Evolutionary conservation across 2,113 vertebrate species (phyloP).

Genomic region (Pollimyrus isidori): DNA sequence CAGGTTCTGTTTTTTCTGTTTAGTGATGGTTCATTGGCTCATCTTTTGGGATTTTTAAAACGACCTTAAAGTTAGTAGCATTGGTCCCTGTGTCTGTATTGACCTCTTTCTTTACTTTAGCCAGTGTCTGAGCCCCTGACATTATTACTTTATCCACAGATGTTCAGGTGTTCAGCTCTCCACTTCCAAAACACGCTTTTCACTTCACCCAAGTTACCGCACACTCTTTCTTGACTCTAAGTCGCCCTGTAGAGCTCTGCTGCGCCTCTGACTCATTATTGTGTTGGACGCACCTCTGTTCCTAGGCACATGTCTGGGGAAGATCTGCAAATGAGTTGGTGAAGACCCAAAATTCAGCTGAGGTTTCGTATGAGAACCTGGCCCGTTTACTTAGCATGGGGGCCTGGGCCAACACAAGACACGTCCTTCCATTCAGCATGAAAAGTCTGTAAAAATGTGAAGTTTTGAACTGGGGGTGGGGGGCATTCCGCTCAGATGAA

Average conservation of each 20-base stretch:
- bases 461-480: background rate
- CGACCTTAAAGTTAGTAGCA: background rate
- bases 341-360: background rate
- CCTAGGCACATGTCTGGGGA: background rate
- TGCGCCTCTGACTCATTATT: background rate
- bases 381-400: background rate
- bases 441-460: background rate
- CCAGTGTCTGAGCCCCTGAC: background rate
- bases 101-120: background rate
- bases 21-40: background rate
- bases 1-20: background rate
- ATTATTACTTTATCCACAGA: background rate
- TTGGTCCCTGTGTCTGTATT: background rate
- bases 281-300: background rate
- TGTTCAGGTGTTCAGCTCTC: background rate
- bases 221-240: background rate
- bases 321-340: background rate
- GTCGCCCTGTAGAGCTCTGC: background rate
- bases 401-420: background rate
- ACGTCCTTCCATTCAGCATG: background rate
- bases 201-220: background rate
- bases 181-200: background rate
- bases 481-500: background rate
- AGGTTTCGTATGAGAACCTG: background rate
- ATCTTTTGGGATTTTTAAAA: background rate